Evolutionary conservation across 2,888 invertebrate species (phyloP), one percentile per base, ranked within the genome.

Genomic region (Machimus atricapillus): DNA sequence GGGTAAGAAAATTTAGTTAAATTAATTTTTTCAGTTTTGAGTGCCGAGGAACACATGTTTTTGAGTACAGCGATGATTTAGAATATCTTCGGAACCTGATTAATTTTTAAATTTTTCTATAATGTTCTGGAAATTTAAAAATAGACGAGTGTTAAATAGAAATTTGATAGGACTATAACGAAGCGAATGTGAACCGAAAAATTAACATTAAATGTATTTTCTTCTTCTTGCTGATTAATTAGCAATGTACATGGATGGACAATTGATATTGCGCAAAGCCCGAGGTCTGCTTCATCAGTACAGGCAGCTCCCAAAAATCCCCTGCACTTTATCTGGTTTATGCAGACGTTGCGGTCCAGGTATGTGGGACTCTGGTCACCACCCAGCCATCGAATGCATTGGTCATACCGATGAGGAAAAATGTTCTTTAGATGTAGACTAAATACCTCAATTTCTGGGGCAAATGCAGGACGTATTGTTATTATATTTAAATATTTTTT

Each of bases 211-310:
- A 37, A n/a, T 76, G 16, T 34, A 37, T 9, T 14, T 14, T 37
- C n/a, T 34, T n/a, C 34, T 19, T 37, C 34, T 76, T 37, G 7
- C 52, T n/a, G 1, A 52, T n/a, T 52, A n/a, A 76, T 31, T 27
- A 95, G 98, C 98, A 31, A 98, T 98, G 97, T 98, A 98, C 92
- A 99, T 99, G 98, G 98, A 98, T 91, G 98, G 98, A 0, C 95
- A 96, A 74, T 93, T 98, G 23, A 97, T 98, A 87, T 93, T 98
- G 46, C 95, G 97, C 89, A 98, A 98, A 93, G 98, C 98, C 0
- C 95, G 98, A 87, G 98, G 98, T 16, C 93, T 99, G 4, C 94
- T 98, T 0, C 95, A 98, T 92, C 97, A 98, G 91, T 98, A 98
- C 93, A 95, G 98, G n/a, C 96, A 96, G 90, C 93, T 97, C 89